Evolutionary conservation across 2,797 vertebrate genomes (phyloP).

Genomic region (Emys orbicularis): DNA sequence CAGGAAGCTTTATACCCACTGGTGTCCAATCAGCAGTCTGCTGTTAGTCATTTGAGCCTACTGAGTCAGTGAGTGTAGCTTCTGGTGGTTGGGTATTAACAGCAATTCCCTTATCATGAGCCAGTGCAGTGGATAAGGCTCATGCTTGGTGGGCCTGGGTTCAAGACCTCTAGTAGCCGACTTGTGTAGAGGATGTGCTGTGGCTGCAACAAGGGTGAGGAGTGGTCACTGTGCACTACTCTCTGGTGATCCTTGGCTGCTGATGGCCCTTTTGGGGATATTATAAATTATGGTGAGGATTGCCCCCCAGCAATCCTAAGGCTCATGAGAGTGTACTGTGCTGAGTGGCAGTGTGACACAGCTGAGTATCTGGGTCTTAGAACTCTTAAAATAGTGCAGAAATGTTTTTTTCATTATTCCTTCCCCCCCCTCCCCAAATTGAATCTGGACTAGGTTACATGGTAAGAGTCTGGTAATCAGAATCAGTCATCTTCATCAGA

Average conservation of each 20-base stretch:
- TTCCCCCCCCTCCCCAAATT: background rate
- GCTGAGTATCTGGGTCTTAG: background rate
- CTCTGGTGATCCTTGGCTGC: background rate
- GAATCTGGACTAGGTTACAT: background rate
- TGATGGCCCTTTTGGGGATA: background rate
- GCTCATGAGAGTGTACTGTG: background rate
- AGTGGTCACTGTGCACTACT: background rate
- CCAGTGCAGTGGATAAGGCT: background rate
- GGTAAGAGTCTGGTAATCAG: background rate
- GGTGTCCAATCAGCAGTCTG: background rate
- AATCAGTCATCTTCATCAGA: background rate
- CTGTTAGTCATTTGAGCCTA: background rate
- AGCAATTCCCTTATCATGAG: background rate
- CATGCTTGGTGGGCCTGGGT: background rate
- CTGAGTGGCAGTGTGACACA: background rate
- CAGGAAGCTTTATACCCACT: background rate
- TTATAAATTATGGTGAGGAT: background rate
- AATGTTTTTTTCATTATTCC: background rate
- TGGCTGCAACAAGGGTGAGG: background rate
- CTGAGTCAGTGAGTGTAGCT: background rate
- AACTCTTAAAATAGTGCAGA: background rate
- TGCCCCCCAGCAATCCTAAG: background rate
- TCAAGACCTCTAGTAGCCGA: background rate
- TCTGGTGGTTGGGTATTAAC: background rate
- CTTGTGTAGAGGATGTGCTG: background rate